These are phyloP conservation scores for Smutsia temminckii DNA, from an alignment of 2,797 vertebrate species.

Conservation along the genomic window DNA sequence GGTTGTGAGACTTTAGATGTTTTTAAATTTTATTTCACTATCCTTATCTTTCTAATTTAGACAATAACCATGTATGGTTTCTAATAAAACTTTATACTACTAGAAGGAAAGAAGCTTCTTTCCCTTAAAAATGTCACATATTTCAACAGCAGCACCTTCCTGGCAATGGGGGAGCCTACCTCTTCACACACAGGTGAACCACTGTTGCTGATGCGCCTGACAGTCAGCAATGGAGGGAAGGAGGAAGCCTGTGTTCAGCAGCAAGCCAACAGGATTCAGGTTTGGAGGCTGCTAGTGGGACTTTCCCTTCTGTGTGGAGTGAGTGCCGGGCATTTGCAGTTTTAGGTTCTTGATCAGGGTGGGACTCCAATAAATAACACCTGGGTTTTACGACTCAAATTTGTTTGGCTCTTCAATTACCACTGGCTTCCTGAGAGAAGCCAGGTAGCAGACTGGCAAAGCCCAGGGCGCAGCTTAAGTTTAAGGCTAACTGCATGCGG, in stretches of 20 bases:
- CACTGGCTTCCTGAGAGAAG: background rate
- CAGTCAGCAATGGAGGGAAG: background rate
- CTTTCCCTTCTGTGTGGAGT: background rate
- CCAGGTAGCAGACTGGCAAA: background rate
- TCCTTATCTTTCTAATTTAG: constrained; percentile 7
- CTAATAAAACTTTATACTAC: background rate
- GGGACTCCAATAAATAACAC: background rate
- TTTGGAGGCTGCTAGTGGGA: background rate
- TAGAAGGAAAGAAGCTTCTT: background rate
- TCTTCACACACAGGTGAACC: background rate
- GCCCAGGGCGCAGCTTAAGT: background rate
- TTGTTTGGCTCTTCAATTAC: background rate
- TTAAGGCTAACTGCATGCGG: background rate
- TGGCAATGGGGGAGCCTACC: background rate
- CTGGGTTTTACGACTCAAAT: background rate
- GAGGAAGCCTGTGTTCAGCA: background rate
- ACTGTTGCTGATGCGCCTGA: background rate
- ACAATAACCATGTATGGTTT: background rate
- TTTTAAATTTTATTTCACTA: constrained; percentile 2
- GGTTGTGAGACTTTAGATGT: background rate
- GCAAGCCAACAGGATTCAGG: background rate
- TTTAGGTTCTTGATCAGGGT: background rate
- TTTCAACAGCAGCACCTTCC: background rate
- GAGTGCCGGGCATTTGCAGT: background rate
- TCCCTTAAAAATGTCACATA: background rate